A percentile compares a stretch with the other conserved stretches of the same genome.
Conservation (phyloP, 2,797 vertebrate genomes). For the Rallus crepitans region DNA sequence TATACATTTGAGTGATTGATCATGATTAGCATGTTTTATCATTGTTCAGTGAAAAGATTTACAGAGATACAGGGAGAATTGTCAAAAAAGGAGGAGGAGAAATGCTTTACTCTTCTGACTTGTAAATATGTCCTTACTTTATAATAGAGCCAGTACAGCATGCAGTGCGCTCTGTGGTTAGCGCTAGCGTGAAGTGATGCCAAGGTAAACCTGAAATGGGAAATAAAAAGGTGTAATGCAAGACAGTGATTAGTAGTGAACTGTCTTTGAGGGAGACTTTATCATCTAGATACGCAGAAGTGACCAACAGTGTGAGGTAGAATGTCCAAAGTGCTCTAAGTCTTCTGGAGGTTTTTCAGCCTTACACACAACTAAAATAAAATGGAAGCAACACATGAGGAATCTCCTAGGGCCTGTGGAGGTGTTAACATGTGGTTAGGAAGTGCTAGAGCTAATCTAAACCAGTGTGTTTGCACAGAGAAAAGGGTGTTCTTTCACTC, state of each 20-base stretch:
- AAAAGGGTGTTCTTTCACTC: not conserved
- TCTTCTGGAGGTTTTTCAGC: not conserved
- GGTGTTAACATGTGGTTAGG: not conserved
- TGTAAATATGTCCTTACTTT: not conserved
- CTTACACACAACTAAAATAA: not conserved
- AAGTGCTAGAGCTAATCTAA: not conserved
- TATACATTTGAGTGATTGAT: not conserved
- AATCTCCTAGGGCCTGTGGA: not conserved
- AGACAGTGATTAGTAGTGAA: not conserved
- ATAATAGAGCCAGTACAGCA: not conserved
- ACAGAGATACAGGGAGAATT: not conserved
- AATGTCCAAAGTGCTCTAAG: not conserved
- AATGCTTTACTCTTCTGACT: not conserved
- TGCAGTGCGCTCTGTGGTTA: not conserved
- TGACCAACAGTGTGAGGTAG: not conserved
- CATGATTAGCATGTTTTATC: not conserved
- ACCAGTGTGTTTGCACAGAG: not conserved
- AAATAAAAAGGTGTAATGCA: not conserved
- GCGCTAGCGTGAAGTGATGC: not conserved
- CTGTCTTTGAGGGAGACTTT: not conserved
- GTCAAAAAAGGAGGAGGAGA: not conserved
- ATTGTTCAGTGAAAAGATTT: not conserved
- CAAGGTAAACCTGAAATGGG: not conserved
- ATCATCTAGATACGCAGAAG: not conserved
- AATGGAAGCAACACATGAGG: not conserved